Conservation (phyloP, 2,113 vertebrate species). For the Cynopterus brachyotis region DNA sequence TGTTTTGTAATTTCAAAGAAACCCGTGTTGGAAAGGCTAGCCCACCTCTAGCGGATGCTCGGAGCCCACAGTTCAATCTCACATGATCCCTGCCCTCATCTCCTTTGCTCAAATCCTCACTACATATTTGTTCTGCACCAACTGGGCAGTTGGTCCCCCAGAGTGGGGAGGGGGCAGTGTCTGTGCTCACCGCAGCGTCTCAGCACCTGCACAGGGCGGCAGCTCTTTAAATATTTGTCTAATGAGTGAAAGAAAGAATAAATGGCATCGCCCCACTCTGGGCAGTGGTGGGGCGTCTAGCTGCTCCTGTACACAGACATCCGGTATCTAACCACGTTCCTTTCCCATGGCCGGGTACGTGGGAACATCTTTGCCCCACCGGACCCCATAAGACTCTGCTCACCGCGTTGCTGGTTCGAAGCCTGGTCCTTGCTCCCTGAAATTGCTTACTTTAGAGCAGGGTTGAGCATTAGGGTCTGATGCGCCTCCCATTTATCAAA, state of each 20-base stretch:
- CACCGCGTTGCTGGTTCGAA: not conserved
- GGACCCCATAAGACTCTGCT: not conserved
- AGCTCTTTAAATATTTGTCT: not conserved
- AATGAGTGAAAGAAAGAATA: not conserved
- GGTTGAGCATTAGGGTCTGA: not conserved
- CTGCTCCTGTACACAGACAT: not conserved
- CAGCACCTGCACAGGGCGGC: not conserved
- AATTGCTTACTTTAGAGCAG: not conserved
- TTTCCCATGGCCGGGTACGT: not conserved
- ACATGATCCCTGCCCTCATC: fast-evolving
- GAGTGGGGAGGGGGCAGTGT: not conserved
- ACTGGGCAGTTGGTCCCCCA: not conserved
- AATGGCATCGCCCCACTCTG: no score
- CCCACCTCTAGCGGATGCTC: not conserved
- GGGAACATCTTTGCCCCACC: no score
- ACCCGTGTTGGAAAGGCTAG: not conserved
- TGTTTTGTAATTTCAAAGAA: not conserved
- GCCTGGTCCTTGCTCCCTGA: not conserved
- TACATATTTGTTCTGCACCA: not conserved
- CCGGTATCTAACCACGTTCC: not conserved
- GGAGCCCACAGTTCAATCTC: not conserved
- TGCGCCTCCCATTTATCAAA: not conserved
- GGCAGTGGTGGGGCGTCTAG: not conserved
- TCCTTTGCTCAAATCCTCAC: not conserved
- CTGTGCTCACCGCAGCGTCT: not conserved